Percentiles rank a stretch among this genome's conserved stretches.
These are phyloP conservation scores for Mionectes macconnelli DNA, from an alignment of 2,113 vertebrate genomes.

Conservation along the genomic window DNA sequence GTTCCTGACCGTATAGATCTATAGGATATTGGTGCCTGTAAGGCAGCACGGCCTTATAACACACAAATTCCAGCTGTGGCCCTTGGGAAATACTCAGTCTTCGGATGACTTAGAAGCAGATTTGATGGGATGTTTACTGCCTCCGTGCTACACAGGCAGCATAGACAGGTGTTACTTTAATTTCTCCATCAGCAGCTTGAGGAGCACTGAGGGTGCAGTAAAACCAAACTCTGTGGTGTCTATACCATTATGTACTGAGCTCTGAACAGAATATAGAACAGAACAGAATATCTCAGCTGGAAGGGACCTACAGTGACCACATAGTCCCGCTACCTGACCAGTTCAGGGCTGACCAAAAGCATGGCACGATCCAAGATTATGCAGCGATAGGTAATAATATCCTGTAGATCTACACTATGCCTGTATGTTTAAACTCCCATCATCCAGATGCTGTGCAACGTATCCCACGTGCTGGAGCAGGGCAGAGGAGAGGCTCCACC, in stretches of 20 bases:
- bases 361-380: not conserved
- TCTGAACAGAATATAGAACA: not conserved
- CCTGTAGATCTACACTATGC: not conserved
- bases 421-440: not conserved
- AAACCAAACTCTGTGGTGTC: not conserved
- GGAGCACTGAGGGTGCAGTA: not conserved
- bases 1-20: fast-evolving
- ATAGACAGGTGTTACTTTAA: not conserved
- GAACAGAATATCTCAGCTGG: not conserved
- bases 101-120: not conserved
- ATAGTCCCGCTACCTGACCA: not conserved
- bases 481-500: not conserved
- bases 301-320: not conserved
- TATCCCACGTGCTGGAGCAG: fast-evolving
- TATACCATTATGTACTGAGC: no score
- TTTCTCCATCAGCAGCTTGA: not conserved
- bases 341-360: not conserved
- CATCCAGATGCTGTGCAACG: fast-evolving
- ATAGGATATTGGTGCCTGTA: not conserved
- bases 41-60: not conserved
- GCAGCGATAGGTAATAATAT: fast-evolving
- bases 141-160: fast-evolving
- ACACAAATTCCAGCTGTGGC: not conserved
- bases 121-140: not conserved
- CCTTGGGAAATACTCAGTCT: not conserved